Evolutionary conservation across 2,113 vertebrate genomes (phyloP), one percentile per base, ranked within the genome.

Genomic region (Cochlearius cochlearius): DNA sequence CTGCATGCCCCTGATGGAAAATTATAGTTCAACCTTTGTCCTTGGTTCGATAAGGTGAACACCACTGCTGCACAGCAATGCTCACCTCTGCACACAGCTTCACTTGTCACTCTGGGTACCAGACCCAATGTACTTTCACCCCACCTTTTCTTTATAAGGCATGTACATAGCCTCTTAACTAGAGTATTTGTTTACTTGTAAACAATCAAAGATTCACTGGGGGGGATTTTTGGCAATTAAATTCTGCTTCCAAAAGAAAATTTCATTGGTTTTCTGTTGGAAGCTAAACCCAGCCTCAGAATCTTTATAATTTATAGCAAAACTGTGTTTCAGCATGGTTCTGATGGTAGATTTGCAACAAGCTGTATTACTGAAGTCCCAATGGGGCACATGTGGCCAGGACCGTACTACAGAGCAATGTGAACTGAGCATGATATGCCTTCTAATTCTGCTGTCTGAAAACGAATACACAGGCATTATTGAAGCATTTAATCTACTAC

Each of bases 391-490:
- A 6, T 16, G 41, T 41, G 52, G 9, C 68, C 49, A 32, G 38
- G 32, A 67, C 13, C 1, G 2, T 21, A 16, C 14, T 43, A 43
- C 15, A 43, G 19, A 78, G 27, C 12, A 71, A 60, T 2, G 7
- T 52, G 41, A 59, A 52, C 1, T 1, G 19, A 69, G 15, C 2
- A 0, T 41, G 7, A 20, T 41, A 18, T 45, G n/a, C 3, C 8
- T 82, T 67, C 15, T 59, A 60, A 59, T 55, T 75, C 22, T 88
- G 1, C 49, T 75, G 19, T 25, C 20, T 84, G 74, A 78, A 84
- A 91, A 67, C 5, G 0, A n/a, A 50, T 56, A 45, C 3, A 59
- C 63, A 55, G 3, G 4, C 0, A 0, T 59, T 71, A 47, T 20
- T 88, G 74, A 68, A 85, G 1, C 4, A 25, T 75, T 85, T 90